These are phyloP conservation scores for Parasteatoda tepidariorum DNA, from an alignment of 1,140 invertebrate species.

Conservation along the genomic window DNA sequence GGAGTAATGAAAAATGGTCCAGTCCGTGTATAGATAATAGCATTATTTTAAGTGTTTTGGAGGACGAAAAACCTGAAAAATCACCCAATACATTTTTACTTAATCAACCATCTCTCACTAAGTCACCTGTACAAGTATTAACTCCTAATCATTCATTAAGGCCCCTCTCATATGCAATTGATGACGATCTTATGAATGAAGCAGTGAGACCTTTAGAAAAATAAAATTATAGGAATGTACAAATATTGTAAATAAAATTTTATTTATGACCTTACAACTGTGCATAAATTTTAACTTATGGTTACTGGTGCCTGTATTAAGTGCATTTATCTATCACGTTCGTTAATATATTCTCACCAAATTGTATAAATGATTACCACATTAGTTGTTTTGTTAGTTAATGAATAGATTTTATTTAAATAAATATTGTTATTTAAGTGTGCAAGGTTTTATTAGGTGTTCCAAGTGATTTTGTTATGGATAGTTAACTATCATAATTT, in stretches of 20 bases:
- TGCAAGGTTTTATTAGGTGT: neutral
- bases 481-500: no score
- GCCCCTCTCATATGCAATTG: constrained; percentile 82
- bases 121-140: constrained; percentile 56
- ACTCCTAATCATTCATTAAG: constrained; percentile 63
- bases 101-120: constrained; percentile 54
- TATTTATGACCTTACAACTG: neutral
- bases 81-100: constrained; percentile 39
- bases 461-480: no score
- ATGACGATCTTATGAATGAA: constrained; percentile 91
- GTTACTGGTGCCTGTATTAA: constrained; percentile 55
- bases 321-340: constrained; percentile 50
- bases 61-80: constrained; percentile 55
- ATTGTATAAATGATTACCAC: constrained; percentile 18
- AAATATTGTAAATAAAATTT: neutral
- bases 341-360: constrained; percentile 13
- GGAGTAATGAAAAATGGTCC: constrained; percentile 61
- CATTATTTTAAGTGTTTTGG: constrained; percentile 50
- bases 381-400: constrained; percentile 30
- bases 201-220: constrained; percentile 81
- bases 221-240: constrained; percentile 64
- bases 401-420: constrained; percentile 12
- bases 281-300: constrained; percentile 22
- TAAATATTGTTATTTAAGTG: constrained; percentile 24
- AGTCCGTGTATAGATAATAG: constrained; percentile 45